Conservation (phyloP, 2,113 vertebrate genomes). For the Triplophysa tibetana region DNA sequence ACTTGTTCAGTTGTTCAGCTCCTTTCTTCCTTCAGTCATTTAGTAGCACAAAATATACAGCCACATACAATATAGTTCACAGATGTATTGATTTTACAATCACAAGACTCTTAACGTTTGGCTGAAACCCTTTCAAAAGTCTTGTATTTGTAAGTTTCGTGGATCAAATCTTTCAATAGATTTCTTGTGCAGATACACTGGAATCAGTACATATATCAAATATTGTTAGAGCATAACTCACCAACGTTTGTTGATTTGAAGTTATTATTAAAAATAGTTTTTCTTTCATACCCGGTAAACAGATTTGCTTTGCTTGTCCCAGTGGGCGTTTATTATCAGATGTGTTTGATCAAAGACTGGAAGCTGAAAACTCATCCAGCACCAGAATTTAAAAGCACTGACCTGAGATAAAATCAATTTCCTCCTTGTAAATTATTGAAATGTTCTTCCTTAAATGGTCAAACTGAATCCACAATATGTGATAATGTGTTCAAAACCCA, state of each 20-base stretch:
- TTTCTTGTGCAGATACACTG: no score
- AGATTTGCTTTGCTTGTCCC: not conserved
- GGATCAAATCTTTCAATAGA: no score
- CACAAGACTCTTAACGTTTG: no score
- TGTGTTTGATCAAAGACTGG: constrained; percentile 5
- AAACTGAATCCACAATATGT: not conserved
- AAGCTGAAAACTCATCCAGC: not conserved
- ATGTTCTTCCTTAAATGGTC: not conserved
- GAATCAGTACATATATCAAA: no score
- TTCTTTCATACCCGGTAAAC: not conserved
- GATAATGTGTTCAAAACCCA: constrained; percentile 5
- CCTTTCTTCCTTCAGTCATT: constrained; percentile 3
- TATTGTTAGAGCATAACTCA: no score
- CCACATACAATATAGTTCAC: no score
- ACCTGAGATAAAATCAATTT: not conserved
- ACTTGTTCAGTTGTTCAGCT: not conserved
- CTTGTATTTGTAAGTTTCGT: no score
- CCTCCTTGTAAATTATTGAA: not conserved
- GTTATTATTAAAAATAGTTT: not conserved
- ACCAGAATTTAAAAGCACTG: not conserved
- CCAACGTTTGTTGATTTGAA: no score
- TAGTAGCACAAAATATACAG: not conserved
- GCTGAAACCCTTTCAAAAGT: no score
- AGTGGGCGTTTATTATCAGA: not conserved
- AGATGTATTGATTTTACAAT: no score